A percentile compares a stretch with the other conserved stretches of the same genome.
These are phyloP conservation scores for Cladorhizidae sp. DNA, from an alignment of 37 sponge, comb jelly and placozoan genomes.

Conservation along the genomic window DNA sequence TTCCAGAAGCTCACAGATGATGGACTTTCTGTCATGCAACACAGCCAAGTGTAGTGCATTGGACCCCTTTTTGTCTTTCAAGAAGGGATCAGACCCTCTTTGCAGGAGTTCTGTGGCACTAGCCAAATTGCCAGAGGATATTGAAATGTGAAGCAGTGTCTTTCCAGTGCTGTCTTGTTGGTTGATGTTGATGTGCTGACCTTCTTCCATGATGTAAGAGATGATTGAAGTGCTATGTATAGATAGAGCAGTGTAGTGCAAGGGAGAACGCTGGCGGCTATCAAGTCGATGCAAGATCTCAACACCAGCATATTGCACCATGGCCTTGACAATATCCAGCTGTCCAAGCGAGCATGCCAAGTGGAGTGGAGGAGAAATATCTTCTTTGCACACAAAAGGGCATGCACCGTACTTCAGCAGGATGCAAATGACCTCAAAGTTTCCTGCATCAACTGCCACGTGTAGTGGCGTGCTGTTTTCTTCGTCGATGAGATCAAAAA, in stretches of 20 bases:
- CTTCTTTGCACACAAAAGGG: slow-evolving; percentile 27
- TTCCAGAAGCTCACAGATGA: slow-evolving; percentile 21
- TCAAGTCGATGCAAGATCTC: slow-evolving; percentile 30
- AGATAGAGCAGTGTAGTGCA: slow-evolving; percentile 47
- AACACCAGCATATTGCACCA: slow-evolving; percentile 28
- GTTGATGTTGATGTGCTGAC: slow-evolving; percentile 29
- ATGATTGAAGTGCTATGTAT: slow-evolving; percentile 31
- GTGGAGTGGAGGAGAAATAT: slow-evolving; percentile 65
- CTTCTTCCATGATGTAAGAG: slow-evolving; percentile 42
- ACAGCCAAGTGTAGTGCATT: slow-evolving; percentile 69
- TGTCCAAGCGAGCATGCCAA: slow-evolving; percentile 74
- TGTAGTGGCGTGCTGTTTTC: slow-evolving; percentile 89
- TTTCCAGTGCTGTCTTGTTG: slow-evolving; percentile 37
- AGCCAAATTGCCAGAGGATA: slow-evolving; percentile 32
- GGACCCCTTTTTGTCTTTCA: slow-evolving; percentile 19
- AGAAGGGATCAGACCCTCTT: slow-evolving; percentile 32
- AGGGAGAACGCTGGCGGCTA: slow-evolving; percentile 27
- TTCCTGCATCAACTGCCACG: slow-evolving; percentile 79
- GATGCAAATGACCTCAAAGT: slow-evolving; percentile 65
- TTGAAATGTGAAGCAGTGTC: slow-evolving; percentile 73
- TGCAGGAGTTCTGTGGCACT: slow-evolving; percentile 46
- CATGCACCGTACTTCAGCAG: slow-evolving; percentile 68
- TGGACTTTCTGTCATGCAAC: slow-evolving; percentile 11
- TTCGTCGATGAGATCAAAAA: slow-evolving; percentile 64
- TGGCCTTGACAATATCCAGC: slow-evolving; percentile 51